phyloP scores from a whole-genome alignment of 2,113 vertebrate species.

The Chlamydotis undulata region DNA sequence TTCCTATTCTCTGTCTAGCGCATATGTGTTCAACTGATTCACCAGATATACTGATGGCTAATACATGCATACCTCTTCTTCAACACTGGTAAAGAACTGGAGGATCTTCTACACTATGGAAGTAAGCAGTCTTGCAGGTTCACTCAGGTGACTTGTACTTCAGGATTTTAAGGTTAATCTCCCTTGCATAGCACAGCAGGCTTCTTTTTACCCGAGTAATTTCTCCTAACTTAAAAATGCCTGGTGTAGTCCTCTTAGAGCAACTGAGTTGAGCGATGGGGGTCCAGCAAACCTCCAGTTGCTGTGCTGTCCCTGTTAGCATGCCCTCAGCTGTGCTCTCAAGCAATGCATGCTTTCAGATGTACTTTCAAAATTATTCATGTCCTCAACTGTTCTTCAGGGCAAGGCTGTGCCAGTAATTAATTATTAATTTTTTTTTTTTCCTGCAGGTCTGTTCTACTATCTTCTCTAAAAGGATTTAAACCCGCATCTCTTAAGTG shows the following conservation, averaged over 20 bases:
- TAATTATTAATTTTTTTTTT: slow-evolving; percentile 9
- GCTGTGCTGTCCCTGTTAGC: not conserved
- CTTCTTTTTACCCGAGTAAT: not conserved
- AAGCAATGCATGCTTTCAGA: not conserved
- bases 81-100: not conserved
- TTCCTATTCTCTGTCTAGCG: not conserved
- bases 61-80: not conserved
- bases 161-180: not conserved
- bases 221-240: not conserved
- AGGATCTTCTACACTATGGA: not conserved
- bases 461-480: not conserved
- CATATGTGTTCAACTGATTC: not conserved
- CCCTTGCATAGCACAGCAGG: not conserved
- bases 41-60: not conserved
- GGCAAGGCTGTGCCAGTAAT: not conserved
- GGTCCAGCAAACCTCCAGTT: not conserved
- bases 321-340: not conserved
- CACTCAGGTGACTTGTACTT: not conserved
- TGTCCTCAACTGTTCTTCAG: not conserved
- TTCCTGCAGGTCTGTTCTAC: not conserved
- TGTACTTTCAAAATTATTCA: not conserved
- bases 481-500: not conserved
- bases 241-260: not conserved
- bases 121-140: not conserved
- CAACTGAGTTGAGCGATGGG: not conserved